Conservation (phyloP, 2,888 invertebrate genomes). For the Thymelicus sylvestris region DNA sequence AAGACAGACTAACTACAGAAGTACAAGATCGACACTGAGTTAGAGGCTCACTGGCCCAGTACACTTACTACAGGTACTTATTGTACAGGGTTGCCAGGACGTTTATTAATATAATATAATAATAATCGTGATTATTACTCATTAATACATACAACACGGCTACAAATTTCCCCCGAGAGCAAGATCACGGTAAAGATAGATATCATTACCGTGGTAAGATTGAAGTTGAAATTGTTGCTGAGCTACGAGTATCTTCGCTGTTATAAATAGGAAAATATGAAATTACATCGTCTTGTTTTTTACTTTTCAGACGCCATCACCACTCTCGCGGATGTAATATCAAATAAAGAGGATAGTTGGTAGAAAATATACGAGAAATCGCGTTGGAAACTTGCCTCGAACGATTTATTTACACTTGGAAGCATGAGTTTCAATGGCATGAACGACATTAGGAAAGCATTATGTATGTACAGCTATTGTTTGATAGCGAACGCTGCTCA, state of each 20-base stretch:
- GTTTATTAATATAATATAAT: too few relatives aligned
- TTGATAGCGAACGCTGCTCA: neutral
- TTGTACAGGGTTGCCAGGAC: too few relatives aligned
- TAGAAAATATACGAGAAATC: constrained; percentile 1
- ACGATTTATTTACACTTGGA: neutral
- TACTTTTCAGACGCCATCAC: neutral
- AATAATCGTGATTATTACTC: too few relatives aligned
- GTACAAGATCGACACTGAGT: too few relatives aligned
- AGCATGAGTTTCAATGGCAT: neutral
- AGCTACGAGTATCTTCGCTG: neutral
- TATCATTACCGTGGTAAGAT: too few relatives aligned
- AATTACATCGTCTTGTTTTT: neutral
- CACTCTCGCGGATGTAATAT: neutral
- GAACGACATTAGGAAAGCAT: constrained; percentile 1
- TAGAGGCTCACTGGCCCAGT: too few relatives aligned
- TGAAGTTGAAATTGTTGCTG: too few relatives aligned
- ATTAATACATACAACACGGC: too few relatives aligned
- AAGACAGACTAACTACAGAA: too few relatives aligned
- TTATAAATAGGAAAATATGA: neutral
- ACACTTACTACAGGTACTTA: too few relatives aligned
- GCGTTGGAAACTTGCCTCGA: neutral
- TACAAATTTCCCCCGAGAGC: too few relatives aligned
- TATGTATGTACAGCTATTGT: neutral
- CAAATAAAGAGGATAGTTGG: neutral
- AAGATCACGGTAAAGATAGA: too few relatives aligned